These are phyloP conservation scores for Gryon sp. DNA, from an alignment of 1,140 invertebrate species.

Conservation along the genomic window DNA sequence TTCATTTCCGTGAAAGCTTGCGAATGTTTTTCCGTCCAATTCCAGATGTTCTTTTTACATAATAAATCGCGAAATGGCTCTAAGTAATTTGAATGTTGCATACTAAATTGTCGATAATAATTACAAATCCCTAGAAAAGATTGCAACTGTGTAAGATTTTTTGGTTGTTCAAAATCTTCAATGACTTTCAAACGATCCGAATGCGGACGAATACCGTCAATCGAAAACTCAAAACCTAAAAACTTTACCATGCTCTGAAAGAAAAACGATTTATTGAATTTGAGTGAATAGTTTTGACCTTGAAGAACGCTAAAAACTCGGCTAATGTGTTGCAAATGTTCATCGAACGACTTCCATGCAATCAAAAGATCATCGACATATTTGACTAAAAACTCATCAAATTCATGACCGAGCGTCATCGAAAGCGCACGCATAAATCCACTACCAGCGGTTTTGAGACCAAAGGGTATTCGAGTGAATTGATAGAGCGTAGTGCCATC, in stretches of 20 bases:
- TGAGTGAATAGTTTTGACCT: not conserved
- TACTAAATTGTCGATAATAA: conserved; percentile 1
- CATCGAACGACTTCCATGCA: not conserved
- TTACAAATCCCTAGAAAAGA: conserved; percentile 7
- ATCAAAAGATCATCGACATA: not conserved
- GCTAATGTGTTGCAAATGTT: not conserved
- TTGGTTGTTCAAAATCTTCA: conserved; percentile 2
- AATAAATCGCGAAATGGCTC: conserved; percentile 38
- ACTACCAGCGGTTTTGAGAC: conserved; percentile 67
- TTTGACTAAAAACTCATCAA: not conserved
- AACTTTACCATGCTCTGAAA: not conserved
- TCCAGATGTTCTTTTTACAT: conserved; percentile 11
- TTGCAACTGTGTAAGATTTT: conserved; percentile 2
- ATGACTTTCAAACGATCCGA: not conserved
- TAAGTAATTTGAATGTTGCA: conserved; percentile 1
- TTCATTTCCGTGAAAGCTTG: conserved; percentile 21
- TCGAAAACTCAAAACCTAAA: not conserved
- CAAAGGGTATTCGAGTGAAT: conserved; percentile 68
- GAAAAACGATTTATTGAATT: conserved; percentile 2
- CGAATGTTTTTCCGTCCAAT: not conserved
- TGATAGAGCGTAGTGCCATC: conserved; percentile 58
- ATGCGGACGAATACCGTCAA: not conserved
- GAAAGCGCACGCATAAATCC: conserved; percentile 59
- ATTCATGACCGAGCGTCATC: not conserved
- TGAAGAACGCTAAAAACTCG: not conserved